Evolutionary conservation across 2,888 invertebrate genomes (phyloP).

Genomic region (Maniola hyperantus): DNA sequence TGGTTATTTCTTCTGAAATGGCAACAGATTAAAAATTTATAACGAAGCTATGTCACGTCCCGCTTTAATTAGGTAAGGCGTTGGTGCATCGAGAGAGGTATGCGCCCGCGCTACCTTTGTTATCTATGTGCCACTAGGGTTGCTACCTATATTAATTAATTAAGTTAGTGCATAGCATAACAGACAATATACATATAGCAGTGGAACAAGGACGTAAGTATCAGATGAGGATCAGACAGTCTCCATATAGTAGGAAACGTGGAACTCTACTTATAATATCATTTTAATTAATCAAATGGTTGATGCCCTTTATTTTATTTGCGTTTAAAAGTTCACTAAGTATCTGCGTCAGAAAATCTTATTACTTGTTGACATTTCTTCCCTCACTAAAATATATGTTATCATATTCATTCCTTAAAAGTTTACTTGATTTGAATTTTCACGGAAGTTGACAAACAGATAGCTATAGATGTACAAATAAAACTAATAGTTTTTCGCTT

Average conservation of each 20-base stretch:
- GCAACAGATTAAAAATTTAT: constrained; percentile 73
- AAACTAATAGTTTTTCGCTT: background rate
- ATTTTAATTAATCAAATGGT: too few relatives aligned
- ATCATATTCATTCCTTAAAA: too few relatives aligned
- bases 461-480: too few relatives aligned
- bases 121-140: constrained; percentile 47
- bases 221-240: background rate
- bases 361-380: too few relatives aligned
- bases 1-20: constrained; percentile 40
- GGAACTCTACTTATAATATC: too few relatives aligned
- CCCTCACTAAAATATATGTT: too few relatives aligned
- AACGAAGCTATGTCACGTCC: constrained; percentile 71
- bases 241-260: background rate
- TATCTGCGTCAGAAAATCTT: too few relatives aligned
- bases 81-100: constrained; percentile 51
- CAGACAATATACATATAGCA: background rate
- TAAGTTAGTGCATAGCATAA: background rate
- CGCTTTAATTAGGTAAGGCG: constrained; percentile 73
- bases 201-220: background rate
- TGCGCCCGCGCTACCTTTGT: constrained; percentile 59
- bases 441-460: too few relatives aligned
- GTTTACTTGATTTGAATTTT: too few relatives aligned
- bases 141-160: background rate
- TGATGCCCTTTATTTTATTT: too few relatives aligned
- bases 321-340: too few relatives aligned